phyloP scores from a whole-genome alignment of 2,888 invertebrate genomes.

The Hydrotaea cyrtoneurina region DNA sequence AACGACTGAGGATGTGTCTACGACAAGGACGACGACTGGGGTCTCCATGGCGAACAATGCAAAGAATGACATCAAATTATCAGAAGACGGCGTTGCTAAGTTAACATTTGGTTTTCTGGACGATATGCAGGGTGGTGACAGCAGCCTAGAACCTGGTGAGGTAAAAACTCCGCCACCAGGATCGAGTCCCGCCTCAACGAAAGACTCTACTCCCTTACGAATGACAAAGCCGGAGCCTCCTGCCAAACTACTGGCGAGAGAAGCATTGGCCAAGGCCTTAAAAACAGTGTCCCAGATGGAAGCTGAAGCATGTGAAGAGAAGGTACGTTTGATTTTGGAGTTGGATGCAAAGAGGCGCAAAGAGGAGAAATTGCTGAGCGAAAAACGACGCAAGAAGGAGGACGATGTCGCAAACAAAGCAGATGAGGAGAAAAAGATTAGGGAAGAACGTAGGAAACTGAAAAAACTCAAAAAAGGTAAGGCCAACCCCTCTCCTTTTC shows the following conservation, averaged over 20 bases:
- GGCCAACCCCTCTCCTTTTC: background rate
- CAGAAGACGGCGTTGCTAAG: conserved; percentile 70
- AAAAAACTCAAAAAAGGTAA: conserved; percentile 69
- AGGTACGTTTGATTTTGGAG: conserved; percentile 73
- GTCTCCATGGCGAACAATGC: conserved; percentile 25
- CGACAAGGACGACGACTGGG: background rate
- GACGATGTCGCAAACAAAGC: conserved; percentile 58
- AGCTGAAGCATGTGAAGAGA: conserved; percentile 72
- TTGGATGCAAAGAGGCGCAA: conserved; percentile 73
- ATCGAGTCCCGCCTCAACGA: conserved; percentile 47
- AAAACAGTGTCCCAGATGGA: conserved; percentile 72
- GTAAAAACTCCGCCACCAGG: conserved; percentile 78
- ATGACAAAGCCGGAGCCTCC: conserved; percentile 48
- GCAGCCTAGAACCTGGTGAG: conserved; percentile 78
- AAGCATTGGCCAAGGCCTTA: conserved; percentile 49
- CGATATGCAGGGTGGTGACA: conserved; percentile 74
- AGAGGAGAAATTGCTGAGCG: conserved; percentile 70
- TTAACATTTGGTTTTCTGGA: conserved; percentile 71
- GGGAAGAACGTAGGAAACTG: conserved; percentile 67
- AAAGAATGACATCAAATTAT: conserved; percentile 70
- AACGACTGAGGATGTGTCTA: conserved; percentile 32
- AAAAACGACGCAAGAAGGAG: conserved; percentile 57
- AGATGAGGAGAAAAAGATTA: conserved; percentile 69
- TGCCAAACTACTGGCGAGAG: conserved; percentile 38
- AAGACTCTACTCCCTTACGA: conserved; percentile 56